A percentile compares a stretch with the other conserved stretches of the same genome.
These are phyloP conservation scores for Sylvia borin DNA, from an alignment of 2,797 vertebrate species.

Conservation along the genomic window DNA sequence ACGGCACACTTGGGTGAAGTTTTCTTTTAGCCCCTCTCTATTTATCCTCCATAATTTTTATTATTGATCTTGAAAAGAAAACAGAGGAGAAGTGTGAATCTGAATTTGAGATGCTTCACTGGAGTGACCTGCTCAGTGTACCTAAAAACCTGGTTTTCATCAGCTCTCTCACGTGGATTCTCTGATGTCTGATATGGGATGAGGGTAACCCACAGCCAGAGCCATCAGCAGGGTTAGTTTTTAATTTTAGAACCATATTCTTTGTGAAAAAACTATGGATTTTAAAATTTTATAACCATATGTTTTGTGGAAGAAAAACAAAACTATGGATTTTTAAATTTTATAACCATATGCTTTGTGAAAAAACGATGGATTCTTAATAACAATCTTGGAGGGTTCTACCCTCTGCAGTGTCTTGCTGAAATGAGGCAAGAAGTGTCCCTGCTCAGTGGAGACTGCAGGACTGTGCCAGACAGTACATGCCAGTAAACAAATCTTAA, in stretches of 20 bases:
- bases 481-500: not conserved
- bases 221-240: not conserved
- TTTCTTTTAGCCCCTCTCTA: not conserved
- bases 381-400: not conserved
- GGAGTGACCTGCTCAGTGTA: not conserved
- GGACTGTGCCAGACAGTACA: not conserved
- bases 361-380: not conserved
- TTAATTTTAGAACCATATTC: not conserved
- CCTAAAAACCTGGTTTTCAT: not conserved
- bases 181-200: not conserved
- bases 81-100: not conserved
- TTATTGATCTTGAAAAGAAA: not conserved
- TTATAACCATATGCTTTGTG: not conserved
- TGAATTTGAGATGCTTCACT: not conserved
- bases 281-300: not conserved
- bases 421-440: not conserved
- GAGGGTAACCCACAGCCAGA: not conserved
- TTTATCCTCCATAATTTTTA: not conserved
- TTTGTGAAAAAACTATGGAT: not conserved
- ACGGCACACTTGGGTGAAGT: rapidly evolving
- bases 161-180: not conserved
- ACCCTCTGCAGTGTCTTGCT: not conserved
- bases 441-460: not conserved
- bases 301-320: not conserved
- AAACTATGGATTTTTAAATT: not conserved